Percentiles rank a stretch among this genome's conserved stretches.
phyloP scores from a whole-genome alignment of 2,113 vertebrate species.

The Rhipidura dahli region DNA sequence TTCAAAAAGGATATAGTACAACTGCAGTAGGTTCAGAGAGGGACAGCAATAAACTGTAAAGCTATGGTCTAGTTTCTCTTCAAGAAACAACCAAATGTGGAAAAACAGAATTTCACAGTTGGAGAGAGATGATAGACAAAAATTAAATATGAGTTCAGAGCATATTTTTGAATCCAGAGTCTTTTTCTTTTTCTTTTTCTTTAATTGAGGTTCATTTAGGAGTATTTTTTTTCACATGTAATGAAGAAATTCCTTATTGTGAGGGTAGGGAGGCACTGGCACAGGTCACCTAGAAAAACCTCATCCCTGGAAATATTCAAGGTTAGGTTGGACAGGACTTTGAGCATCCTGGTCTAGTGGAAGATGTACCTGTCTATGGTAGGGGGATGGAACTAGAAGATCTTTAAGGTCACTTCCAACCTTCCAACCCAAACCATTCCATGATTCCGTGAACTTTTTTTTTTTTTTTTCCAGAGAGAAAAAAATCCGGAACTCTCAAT shows the following conservation, averaged over 20 bases:
- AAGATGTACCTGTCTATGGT: neutral
- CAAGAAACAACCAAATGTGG: neutral
- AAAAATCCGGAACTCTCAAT: neutral
- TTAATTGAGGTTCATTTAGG: neutral
- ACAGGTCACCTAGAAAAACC: neutral
- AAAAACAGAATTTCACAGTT: neutral
- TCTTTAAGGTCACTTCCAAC: neutral
- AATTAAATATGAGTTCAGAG: neutral
- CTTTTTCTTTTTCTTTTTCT: neutral
- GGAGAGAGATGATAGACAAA: neutral
- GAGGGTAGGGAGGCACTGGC: neutral
- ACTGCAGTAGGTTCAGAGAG: neutral
- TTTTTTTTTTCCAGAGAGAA: neutral
- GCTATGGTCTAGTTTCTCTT: neutral
- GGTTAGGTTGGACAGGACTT: neutral
- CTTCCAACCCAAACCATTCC: neutral
- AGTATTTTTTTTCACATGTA: neutral
- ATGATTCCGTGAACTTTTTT: neutral
- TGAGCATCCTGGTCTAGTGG: neutral
- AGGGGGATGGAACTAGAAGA: neutral
- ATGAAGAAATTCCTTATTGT: neutral
- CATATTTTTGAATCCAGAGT: neutral
- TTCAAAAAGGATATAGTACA: neutral
- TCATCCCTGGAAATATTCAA: neutral
- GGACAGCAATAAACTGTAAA: neutral